Percentiles rank a stretch among this genome's conserved stretches.
These are phyloP conservation scores for Pachycephus smyrnensis DNA, from an alignment of 2,888 invertebrate species.

Conservation along the genomic window DNA sequence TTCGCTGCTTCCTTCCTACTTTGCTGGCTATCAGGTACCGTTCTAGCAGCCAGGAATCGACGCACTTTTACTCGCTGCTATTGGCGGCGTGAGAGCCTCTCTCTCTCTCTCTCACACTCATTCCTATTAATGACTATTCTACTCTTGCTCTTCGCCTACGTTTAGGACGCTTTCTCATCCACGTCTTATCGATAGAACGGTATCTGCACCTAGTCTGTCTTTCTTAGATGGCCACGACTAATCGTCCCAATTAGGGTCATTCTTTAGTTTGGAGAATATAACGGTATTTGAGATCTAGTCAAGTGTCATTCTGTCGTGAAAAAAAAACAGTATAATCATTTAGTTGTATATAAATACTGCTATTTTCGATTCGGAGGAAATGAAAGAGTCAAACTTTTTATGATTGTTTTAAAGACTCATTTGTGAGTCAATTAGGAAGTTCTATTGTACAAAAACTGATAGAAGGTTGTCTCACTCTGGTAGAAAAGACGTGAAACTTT, in stretches of 20 bases:
- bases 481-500: too few species aligned
- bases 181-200: neutral
- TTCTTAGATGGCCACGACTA: neutral
- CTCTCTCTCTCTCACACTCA: neutral
- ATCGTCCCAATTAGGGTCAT: neutral
- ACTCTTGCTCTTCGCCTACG: neutral
- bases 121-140: neutral
- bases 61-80: conserved; percentile 4
- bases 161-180: neutral
- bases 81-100: neutral
- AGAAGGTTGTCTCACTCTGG: neutral
- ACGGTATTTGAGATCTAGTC: neutral
- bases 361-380: neutral
- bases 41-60: conserved; percentile 5
- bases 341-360: neutral
- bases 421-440: neutral
- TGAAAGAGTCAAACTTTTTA: neutral
- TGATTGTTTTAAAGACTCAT: neutral
- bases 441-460: neutral
- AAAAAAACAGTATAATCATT: neutral
- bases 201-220: neutral
- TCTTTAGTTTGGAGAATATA: neutral
- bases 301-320: neutral
- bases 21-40: conserved; percentile 24
- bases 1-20: conserved; percentile 20